Conservation (phyloP, 2,888 invertebrate genomes). For the Hemistola chrysoprasaria region DNA sequence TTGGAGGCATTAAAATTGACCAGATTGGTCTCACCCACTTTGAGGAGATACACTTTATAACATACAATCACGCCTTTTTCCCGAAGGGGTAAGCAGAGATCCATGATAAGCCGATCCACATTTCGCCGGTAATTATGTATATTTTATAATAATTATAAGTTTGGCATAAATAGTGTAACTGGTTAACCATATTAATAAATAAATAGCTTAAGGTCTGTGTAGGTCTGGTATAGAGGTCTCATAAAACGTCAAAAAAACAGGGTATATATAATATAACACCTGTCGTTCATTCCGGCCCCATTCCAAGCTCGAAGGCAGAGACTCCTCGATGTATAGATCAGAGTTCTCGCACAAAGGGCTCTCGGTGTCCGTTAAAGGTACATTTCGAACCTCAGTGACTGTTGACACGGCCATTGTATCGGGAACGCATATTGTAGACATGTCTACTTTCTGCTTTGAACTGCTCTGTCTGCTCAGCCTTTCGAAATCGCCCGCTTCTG, state of each 20-base stretch:
- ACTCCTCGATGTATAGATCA: constrained; percentile 94
- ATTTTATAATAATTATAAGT: too few species aligned
- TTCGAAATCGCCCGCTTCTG: constrained; percentile 92
- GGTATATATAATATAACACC: constrained; percentile 61
- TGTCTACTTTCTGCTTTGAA: constrained; percentile 61
- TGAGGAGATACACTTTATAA: too few species aligned
- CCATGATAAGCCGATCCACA: too few species aligned
- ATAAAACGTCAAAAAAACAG: constrained; percentile 25
- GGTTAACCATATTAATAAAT: too few species aligned
- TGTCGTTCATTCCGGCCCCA: constrained; percentile 81
- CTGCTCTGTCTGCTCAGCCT: constrained; percentile 85
- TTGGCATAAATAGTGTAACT: too few species aligned
- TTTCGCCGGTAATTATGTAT: too few species aligned
- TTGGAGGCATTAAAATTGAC: too few species aligned
- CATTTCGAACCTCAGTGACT: constrained; percentile 81
- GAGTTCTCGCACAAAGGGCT: constrained; percentile 80
- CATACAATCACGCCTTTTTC: too few species aligned
- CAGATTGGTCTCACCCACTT: too few species aligned
- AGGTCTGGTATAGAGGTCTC: constrained; percentile 15
- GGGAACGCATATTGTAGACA: constrained; percentile 66
- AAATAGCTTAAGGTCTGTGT: too few species aligned
- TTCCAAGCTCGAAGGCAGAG: constrained; percentile 91
- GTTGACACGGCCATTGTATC: constrained; percentile 79
- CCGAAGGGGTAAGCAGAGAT: too few species aligned
- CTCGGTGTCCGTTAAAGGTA: constrained; percentile 52